These are phyloP conservation scores for Drosophila teissieri DNA, from an alignment of 1,140 invertebrate species.

Conservation along the genomic window DNA sequence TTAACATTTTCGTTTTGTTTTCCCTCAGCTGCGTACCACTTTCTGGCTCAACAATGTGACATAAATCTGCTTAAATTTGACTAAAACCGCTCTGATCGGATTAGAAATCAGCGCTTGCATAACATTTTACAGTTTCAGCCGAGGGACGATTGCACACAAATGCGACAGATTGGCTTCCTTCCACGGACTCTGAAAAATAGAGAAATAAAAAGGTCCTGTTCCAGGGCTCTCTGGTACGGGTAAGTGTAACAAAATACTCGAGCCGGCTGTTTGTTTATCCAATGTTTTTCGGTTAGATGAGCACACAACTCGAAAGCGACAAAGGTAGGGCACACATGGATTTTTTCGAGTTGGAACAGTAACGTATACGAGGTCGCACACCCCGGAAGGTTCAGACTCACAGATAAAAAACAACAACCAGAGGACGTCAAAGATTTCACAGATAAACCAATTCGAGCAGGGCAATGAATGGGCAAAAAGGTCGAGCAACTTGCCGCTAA, in stretches of 20 bases:
- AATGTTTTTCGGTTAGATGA: slow-evolving; percentile 84
- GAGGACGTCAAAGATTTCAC: slow-evolving; percentile 77
- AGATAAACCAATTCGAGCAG: slow-evolving; percentile 85
- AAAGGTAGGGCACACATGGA: slow-evolving; percentile 55
- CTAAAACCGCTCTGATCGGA: slow-evolving; percentile 84
- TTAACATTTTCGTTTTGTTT: slow-evolving; percentile 67
- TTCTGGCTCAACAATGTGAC: slow-evolving; percentile 72
- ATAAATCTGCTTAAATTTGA: slow-evolving; percentile 84
- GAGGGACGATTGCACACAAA: slow-evolving; percentile 51
- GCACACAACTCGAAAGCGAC: slow-evolving; percentile 74
- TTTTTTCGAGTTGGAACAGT: slow-evolving; percentile 31
- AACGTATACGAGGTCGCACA: slow-evolving; percentile 47
- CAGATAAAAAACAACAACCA: slow-evolving; percentile 50
- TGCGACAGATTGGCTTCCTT: slow-evolving; percentile 72
- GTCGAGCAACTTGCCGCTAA: slow-evolving; percentile 60
- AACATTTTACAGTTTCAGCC: slow-evolving; percentile 73
- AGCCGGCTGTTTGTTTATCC: slow-evolving; percentile 84
- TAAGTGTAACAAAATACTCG: slow-evolving; percentile 78
- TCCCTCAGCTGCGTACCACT: slow-evolving; percentile 38
- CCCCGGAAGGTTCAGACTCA: slow-evolving; percentile 16
- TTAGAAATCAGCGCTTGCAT: slow-evolving; percentile 74
- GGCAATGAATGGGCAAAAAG: slow-evolving; percentile 84
- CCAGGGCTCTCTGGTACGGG: background rate
- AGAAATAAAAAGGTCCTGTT: slow-evolving; percentile 49
- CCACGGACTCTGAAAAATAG: slow-evolving; percentile 6